Evolutionary conservation across 1,140 invertebrate species (phyloP).

Genomic region (Coenobita brevimanus): DNA sequence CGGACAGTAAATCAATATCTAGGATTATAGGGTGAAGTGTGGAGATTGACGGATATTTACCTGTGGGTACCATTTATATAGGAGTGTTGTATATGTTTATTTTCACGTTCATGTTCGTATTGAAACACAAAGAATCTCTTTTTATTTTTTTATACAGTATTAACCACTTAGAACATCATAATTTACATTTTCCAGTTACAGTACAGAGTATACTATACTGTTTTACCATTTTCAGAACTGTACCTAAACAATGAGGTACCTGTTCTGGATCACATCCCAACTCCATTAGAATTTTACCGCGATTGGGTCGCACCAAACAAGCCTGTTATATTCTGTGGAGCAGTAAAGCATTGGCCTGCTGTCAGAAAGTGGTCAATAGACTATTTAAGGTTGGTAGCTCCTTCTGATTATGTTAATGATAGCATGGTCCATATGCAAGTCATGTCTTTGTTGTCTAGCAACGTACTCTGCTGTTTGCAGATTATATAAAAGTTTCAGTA

Average conservation of each 20-base stretch:
- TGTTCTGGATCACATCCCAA: conserved; percentile 21
- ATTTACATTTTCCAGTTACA: too few species aligned
- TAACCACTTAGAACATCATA: too few species aligned
- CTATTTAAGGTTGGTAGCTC: conserved; percentile 31
- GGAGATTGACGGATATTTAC: too few species aligned
- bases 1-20: too few species aligned
- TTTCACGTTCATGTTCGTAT: too few species aligned
- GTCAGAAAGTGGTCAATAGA: conserved; percentile 45
- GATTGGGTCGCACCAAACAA: conserved; percentile 52
- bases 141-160: too few species aligned
- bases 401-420: background rate
- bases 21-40: too few species aligned
- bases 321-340: conserved; percentile 43
- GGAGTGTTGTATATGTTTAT: too few species aligned
- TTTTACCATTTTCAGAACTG: conserved; percentile 17
- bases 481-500: too few species aligned
- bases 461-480: background rate
- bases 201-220: background rate
- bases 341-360: conserved; percentile 42
- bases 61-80: too few species aligned
- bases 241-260: conserved; percentile 44
- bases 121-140: too few species aligned
- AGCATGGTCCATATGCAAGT: background rate
- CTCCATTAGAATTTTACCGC: conserved; percentile 37
- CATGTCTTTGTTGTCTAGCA: too few species aligned